These are phyloP conservation scores for Tenrec ecaudatus DNA, from an alignment of 2,113 vertebrate genomes.

Conservation along the genomic window DNA sequence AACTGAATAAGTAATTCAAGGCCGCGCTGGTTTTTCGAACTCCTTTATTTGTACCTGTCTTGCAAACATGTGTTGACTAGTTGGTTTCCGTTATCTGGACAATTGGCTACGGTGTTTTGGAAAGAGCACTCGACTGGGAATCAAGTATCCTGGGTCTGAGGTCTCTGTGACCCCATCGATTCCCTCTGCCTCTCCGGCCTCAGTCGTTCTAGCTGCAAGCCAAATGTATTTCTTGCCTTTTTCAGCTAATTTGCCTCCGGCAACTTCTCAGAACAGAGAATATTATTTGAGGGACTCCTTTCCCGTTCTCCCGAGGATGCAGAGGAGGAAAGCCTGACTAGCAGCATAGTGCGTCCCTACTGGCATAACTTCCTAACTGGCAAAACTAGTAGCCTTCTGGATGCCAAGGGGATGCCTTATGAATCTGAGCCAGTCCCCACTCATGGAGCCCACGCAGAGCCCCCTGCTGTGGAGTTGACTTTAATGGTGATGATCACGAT, in stretches of 20 bases:
- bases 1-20: slow-evolving; percentile 83
- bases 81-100: slow-evolving; percentile 67
- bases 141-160: background rate
- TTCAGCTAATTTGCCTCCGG: background rate
- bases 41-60: slow-evolving; percentile 73
- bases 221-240: background rate
- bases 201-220: background rate
- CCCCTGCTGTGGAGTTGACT: background rate
- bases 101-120: background rate
- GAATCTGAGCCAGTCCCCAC: background rate
- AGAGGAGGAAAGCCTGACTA: background rate
- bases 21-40: slow-evolving; percentile 72
- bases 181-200: background rate
- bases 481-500: background rate
- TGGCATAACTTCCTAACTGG: background rate
- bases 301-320: background rate
- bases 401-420: background rate
- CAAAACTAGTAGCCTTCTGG: background rate
- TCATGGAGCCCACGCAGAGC: background rate
- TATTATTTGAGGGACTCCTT: slow-evolving; percentile 5
- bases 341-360: too few species aligned
- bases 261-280: background rate
- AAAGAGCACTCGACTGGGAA: background rate
- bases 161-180: background rate
- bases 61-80: slow-evolving; percentile 74